Evolutionary conservation across 2,888 invertebrate species (phyloP).

Genomic region (Ethmia dodecea): DNA sequence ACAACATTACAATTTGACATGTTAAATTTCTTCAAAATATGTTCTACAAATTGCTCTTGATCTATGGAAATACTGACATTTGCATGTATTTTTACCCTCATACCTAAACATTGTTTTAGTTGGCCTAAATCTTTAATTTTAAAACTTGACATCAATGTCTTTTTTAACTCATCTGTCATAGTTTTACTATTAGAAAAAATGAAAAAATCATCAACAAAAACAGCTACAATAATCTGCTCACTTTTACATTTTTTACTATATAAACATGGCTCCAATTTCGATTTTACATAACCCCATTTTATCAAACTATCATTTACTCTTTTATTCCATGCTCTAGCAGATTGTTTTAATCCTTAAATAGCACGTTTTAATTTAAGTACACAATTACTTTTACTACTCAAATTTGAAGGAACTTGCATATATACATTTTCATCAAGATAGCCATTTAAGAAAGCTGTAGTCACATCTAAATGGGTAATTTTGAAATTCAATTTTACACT

Average conservation of each 20-base stretch:
- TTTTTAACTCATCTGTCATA: constrained; percentile 5
- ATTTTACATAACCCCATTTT: constrained; percentile 4
- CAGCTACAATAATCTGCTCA: constrained; percentile 3
- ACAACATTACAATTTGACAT: constrained; percentile 9
- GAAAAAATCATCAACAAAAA: constrained; percentile 15
- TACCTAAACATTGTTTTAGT: constrained; percentile 16
- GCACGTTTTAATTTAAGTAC: constrained; percentile 13
- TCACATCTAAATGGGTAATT: constrained; percentile 15
- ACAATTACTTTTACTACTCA: constrained; percentile 3
- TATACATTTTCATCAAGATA: constrained; percentile 2
- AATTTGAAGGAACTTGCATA: constrained; percentile 1
- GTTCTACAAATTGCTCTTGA: constrained; percentile 5
- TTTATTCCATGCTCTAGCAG: constrained; percentile 12
- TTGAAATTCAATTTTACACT: constrained; percentile 12
- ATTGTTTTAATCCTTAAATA: constrained; percentile 15
- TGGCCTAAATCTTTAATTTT: constrained; percentile 17
- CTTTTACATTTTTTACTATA: constrained; percentile 1
- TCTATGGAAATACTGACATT: constrained; percentile 4
- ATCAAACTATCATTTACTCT: constrained; percentile 9
- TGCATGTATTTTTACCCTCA: constrained; percentile 9
- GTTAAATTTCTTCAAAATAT: constrained; percentile 5
- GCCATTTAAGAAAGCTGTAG: constrained; percentile 5
- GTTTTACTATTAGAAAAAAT: constrained; percentile 9
- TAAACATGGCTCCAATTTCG: constrained; percentile 11
- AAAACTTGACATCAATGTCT: constrained; percentile 3